phyloP scores from a whole-genome alignment of 2,113 vertebrate species.

The Herpailurus yagouaroundi region DNA sequence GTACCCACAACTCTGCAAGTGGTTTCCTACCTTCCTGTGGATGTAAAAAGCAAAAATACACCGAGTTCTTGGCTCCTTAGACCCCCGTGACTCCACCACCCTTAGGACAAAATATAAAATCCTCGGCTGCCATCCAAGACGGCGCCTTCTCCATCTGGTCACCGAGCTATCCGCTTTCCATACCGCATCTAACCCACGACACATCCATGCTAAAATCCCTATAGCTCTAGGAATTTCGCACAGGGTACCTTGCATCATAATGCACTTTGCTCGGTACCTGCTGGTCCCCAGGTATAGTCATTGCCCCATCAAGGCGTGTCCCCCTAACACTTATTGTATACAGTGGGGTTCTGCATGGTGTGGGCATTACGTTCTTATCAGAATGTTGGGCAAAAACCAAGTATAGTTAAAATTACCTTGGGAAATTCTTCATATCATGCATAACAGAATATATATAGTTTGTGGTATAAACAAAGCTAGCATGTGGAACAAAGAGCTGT shows the following conservation, averaged over 20 bases:
- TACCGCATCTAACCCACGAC: not conserved
- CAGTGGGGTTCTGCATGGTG: not conserved
- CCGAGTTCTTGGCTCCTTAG: not conserved
- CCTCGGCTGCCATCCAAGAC: not conserved
- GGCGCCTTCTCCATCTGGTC: not conserved
- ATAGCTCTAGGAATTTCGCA: not conserved
- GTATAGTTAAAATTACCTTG: not conserved
- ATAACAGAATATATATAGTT: not conserved
- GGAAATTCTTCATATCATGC: not conserved
- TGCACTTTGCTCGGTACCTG: not conserved
- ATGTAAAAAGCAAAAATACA: not conserved
- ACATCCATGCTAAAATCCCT: not conserved
- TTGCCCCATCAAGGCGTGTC: not conserved
- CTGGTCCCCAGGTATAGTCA: not conserved
- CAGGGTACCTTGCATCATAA: too few species aligned
- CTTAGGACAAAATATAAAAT: not conserved
- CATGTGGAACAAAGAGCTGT: not conserved
- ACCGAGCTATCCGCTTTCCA: not conserved
- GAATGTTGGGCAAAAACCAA: not conserved
- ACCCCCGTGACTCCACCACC: not conserved
- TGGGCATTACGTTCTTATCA: not conserved
- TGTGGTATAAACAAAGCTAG: not conserved
- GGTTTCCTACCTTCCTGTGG: too few species aligned
- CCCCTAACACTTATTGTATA: not conserved
- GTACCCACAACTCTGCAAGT: not conserved